Percentiles rank a stretch among this genome's conserved stretches.
Evolutionary conservation across 2,113 vertebrate genomes (phyloP).

Genomic region (Globicephala melas): DNA sequence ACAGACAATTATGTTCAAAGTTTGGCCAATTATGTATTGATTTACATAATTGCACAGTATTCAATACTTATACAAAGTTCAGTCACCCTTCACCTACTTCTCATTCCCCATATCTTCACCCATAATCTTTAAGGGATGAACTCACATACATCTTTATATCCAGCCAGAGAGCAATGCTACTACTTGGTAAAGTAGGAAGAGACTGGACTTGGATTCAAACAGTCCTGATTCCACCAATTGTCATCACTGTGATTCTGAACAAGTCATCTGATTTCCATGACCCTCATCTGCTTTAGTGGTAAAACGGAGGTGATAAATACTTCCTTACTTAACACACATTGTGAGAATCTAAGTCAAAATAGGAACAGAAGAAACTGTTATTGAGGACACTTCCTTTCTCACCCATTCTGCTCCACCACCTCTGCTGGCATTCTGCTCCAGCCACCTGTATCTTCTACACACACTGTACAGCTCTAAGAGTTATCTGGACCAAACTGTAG

Average conservation of each 20-base stretch:
- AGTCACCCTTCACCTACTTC: not conserved
- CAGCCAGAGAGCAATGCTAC: not conserved
- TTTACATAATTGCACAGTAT: not conserved
- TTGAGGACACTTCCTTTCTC: not conserved
- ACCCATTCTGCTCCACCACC: not conserved
- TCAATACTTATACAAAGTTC: not conserved
- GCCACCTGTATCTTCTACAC: not conserved
- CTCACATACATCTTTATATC: not conserved
- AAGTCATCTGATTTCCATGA: not conserved
- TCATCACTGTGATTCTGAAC: not conserved
- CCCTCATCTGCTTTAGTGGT: not conserved
- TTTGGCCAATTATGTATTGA: not conserved
- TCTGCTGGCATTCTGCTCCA: not conserved
- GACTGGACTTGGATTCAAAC: not conserved
- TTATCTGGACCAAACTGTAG: not conserved
- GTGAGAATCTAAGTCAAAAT: not conserved
- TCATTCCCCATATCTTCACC: not conserved
- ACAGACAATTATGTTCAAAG: not conserved
- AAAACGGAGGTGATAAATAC: not conserved
- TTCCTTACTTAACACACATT: not conserved
- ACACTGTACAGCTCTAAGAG: not conserved
- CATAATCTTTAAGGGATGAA: not conserved
- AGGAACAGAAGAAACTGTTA: not conserved
- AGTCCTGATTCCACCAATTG: not conserved
- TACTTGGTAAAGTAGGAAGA: not conserved